phyloP scores from a whole-genome alignment of 1,140 invertebrate species.

The Danaus plexippus region DNA sequence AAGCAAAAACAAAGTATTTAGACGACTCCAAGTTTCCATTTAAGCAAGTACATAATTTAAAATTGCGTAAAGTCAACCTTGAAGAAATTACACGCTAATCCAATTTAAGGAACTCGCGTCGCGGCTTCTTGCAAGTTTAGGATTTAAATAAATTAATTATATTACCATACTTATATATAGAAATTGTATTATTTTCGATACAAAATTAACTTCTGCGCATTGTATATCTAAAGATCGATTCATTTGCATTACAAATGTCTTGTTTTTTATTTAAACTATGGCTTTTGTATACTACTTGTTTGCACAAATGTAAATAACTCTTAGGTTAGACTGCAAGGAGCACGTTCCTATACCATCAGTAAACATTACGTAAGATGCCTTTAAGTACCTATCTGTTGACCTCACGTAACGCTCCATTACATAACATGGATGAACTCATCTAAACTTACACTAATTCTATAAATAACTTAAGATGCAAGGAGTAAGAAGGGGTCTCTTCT shows the following conservation, averaged over 20 bases:
- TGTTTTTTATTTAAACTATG: background rate
- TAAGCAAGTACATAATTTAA: too few relatives aligned
- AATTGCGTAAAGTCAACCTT: slow-evolving; percentile 32
- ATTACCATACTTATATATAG: too few relatives aligned
- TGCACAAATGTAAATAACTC: slow-evolving; percentile 10
- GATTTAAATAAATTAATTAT: too few relatives aligned
- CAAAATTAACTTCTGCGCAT: background rate
- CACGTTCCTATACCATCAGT: slow-evolving; percentile 10
- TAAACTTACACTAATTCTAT: slow-evolving; percentile 1
- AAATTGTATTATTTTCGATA: too few relatives aligned
- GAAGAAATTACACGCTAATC: slow-evolving; percentile 47
- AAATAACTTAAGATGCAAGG: background rate
- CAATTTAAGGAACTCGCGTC: slow-evolving; percentile 31
- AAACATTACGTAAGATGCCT: slow-evolving; percentile 9
- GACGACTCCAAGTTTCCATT: too few relatives aligned
- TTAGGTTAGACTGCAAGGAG: slow-evolving; percentile 10
- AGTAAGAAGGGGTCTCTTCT: too few relatives aligned
- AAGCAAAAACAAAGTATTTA: too few relatives aligned
- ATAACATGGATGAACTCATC: slow-evolving; percentile 3
- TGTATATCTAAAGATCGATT: background rate
- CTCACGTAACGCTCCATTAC: slow-evolving; percentile 18
- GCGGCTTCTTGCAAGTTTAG: too few relatives aligned
- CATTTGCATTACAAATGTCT: slow-evolving; percentile 6
- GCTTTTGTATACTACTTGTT: slow-evolving; percentile 5
- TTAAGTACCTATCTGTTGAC: background rate